Evolutionary conservation across 2,797 vertebrate species (phyloP).

Genomic region (Manis pentadactyla): DNA sequence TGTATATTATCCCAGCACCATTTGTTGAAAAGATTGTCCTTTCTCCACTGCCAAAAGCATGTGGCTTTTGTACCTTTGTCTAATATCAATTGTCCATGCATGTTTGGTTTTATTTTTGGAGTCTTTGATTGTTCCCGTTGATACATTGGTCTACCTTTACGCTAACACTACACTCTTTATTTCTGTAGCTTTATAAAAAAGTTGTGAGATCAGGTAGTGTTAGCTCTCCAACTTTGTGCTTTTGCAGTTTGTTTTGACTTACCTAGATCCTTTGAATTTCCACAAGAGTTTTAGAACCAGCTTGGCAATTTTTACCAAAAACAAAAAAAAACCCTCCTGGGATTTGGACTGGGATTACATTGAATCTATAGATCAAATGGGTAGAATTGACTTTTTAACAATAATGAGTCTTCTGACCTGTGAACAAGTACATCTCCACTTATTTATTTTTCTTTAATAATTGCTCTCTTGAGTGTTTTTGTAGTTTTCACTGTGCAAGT

Average conservation of each 20-base stretch:
- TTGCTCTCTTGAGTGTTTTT: neutral
- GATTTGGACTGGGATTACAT: neutral
- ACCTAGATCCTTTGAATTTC: conserved; percentile 16
- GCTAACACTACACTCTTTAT: neutral
- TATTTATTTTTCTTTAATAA: neutral
- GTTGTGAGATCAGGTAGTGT: neutral
- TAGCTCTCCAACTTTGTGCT: neutral
- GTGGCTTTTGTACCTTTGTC: neutral
- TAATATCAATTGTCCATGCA: neutral
- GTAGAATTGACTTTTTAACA: neutral
- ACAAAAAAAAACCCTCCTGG: neutral
- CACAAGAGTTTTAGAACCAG: conserved; percentile 2
- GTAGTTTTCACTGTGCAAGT: neutral
- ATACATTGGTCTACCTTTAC: neutral
- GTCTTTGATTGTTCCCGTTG: neutral
- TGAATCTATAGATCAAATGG: neutral
- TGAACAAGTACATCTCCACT: neutral
- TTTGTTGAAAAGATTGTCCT: conserved; percentile 10
- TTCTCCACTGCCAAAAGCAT: neutral
- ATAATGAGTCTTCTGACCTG: neutral
- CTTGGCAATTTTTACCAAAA: conserved; percentile 32
- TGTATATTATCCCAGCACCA: neutral
- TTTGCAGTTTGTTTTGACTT: conserved; percentile 11
- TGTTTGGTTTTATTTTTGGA: neutral
- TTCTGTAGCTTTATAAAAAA: neutral